Conservation (phyloP, 2,113 vertebrate species). For the Gavia stellata region DNA sequence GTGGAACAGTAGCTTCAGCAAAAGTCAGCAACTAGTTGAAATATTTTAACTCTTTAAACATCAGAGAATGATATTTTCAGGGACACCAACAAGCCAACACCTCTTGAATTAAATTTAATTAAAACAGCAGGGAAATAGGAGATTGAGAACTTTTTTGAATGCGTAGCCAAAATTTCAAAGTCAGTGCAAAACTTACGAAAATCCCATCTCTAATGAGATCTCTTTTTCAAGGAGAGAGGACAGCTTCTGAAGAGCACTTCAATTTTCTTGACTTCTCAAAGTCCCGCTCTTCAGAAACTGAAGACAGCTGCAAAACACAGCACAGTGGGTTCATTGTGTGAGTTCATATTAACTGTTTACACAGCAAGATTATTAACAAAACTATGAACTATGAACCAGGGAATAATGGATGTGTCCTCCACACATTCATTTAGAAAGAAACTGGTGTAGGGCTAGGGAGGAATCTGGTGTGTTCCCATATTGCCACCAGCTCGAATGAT, state of each 20-base stretch:
- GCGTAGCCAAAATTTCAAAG: neutral
- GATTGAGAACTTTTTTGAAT: neutral
- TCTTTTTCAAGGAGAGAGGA: neutral
- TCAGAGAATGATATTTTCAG: neutral
- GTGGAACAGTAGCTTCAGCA: neutral
- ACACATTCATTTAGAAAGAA: neutral
- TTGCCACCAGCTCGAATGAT: neutral
- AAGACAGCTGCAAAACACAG: neutral
- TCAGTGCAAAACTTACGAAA: neutral
- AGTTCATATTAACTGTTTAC: neutral
- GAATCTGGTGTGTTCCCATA: neutral
- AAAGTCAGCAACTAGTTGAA: neutral
- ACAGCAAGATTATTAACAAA: neutral
- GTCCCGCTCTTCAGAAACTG: neutral
- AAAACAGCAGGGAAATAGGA: neutral
- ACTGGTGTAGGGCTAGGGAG: neutral
- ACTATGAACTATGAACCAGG: fast-evolving
- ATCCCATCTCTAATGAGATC: neutral
- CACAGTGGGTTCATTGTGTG: neutral
- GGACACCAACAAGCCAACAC: neutral
- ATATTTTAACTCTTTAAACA: neutral
- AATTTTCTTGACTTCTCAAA: neutral
- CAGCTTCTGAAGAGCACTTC: neutral
- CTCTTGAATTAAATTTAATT: neutral
- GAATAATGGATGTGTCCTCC: neutral